Conservation (phyloP, 2,113 vertebrate species). For the Podiceps cristatus region DNA sequence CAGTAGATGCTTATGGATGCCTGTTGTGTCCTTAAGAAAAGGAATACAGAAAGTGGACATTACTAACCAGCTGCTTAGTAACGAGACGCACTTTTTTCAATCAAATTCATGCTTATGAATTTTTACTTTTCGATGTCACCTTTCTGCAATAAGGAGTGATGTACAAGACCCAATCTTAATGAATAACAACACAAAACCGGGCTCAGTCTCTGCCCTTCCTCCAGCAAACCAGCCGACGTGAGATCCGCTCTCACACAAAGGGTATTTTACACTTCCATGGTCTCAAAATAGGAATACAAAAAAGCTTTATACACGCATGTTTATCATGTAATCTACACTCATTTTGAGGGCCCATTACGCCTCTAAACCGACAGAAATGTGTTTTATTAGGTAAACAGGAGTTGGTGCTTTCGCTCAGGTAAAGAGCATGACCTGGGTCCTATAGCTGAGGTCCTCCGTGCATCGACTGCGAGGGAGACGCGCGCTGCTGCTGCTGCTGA, state of each 20-base stretch:
- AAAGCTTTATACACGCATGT: rapidly evolving
- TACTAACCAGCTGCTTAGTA: neutral
- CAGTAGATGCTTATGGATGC: neutral
- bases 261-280: rapidly evolving
- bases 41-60: rapidly evolving
- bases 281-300: rapidly evolving
- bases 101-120: neutral
- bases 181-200: rapidly evolving
- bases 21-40: neutral
- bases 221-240: rapidly evolving
- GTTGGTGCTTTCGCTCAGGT: neutral
- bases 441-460: rapidly evolving
- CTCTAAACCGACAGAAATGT: rapidly evolving
- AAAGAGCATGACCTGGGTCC: neutral
- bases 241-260: rapidly evolving
- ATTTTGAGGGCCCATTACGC: rapidly evolving
- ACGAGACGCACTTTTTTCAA: neutral
- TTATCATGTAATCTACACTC: neutral
- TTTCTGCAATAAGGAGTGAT: neutral
- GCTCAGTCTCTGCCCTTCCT: neutral
- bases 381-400: rapidly evolving
- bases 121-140: neutral
- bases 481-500: neutral
- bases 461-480: rapidly evolving
- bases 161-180: rapidly evolving